phyloP scores from a whole-genome alignment of 1,140 invertebrate genomes.

The Nasonia giraulti region DNA sequence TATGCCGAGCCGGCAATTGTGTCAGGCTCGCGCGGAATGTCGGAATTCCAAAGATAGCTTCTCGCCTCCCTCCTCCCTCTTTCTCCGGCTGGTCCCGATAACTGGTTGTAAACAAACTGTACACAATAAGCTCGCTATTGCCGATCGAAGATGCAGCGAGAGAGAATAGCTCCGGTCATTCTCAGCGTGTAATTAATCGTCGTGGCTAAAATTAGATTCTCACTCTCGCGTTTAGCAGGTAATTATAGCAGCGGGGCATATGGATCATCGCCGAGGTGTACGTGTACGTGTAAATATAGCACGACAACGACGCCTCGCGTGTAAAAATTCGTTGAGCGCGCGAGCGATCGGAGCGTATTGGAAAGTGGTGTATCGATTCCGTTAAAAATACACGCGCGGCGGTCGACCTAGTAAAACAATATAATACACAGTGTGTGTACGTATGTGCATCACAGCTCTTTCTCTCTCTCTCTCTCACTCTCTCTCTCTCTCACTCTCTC shows the following conservation, averaged over 20 bases:
- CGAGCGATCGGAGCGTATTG: background rate
- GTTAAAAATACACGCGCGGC: constrained; percentile 20
- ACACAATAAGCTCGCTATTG: no score
- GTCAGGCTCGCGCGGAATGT: constrained; percentile 53
- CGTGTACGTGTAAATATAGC: constrained; percentile 1
- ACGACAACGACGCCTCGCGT: background rate
- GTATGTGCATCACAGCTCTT: background rate
- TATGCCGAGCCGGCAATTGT: constrained; percentile 52
- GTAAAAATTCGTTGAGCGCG: background rate
- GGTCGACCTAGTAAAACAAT: constrained; percentile 36
- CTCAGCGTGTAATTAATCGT: background rate
- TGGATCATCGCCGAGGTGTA: background rate
- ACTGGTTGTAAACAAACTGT: no score
- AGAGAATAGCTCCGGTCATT: no score
- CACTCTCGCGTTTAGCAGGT: background rate
- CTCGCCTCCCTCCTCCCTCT: no score
- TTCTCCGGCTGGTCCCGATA: no score
- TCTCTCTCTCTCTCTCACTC: no score
- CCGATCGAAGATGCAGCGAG: no score
- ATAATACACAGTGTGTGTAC: background rate
- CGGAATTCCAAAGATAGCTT: constrained; percentile 44
- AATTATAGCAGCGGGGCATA: background rate
- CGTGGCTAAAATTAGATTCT: background rate
- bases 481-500: no score
- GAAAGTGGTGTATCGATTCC: constrained; percentile 23